phyloP scores from a whole-genome alignment of 2,113 vertebrate genomes.

The Callocephalon fimbriatum region DNA sequence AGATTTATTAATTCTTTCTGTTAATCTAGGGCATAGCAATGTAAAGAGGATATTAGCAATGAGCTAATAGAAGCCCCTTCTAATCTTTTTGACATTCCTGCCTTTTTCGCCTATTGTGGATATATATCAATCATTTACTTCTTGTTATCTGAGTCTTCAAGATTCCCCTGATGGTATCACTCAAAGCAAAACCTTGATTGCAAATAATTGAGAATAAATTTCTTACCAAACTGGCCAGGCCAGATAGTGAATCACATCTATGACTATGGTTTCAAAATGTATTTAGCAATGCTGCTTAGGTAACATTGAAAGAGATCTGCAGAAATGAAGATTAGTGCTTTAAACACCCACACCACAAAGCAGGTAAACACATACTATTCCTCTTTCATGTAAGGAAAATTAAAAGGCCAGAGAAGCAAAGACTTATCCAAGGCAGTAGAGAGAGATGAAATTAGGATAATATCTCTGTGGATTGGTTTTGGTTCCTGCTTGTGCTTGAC shows the following conservation, averaged over 20 bases:
- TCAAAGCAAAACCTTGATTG: constrained; percentile 11
- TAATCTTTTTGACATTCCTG: not conserved
- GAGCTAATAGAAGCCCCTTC: not conserved
- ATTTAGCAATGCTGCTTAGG: constrained; percentile 54
- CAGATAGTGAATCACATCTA: constrained; percentile 7
- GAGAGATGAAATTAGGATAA: not conserved
- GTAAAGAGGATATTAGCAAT: not conserved
- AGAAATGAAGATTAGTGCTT: constrained; percentile 37
- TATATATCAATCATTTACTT: not conserved
- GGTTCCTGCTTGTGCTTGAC: not conserved
- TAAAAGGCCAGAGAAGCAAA: constrained; percentile 15
- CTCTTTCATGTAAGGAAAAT: not conserved
- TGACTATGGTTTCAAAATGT: constrained; percentile 41
- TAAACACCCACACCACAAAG: constrained; percentile 33
- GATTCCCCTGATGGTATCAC: not conserved
- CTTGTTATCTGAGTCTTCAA: not conserved
- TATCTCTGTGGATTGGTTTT: not conserved
- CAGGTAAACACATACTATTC: constrained; percentile 3
- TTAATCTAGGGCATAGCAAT: not conserved
- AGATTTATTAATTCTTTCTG: not conserved
- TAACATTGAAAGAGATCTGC: constrained; percentile 32
- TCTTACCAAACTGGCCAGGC: constrained; percentile 40
- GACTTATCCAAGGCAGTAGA: not conserved
- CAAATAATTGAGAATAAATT: constrained; percentile 39
- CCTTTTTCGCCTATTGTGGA: not conserved